Conservation (phyloP, 2,113 vertebrate species). For the Oostethus manadensis region DNA sequence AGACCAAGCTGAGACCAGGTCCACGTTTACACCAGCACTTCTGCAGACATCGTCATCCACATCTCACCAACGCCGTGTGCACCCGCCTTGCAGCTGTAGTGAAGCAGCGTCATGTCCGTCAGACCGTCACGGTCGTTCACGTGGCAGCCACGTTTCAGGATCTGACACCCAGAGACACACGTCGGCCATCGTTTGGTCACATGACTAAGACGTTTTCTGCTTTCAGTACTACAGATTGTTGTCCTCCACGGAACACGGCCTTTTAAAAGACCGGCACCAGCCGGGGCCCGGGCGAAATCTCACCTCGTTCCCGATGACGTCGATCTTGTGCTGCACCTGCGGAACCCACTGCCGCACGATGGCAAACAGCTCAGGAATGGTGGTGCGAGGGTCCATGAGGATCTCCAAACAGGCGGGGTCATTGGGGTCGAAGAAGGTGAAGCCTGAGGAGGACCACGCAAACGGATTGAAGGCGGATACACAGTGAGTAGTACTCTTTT, state of each 20-base stretch:
- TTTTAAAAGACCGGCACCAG: no score
- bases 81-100: constrained; percentile 91
- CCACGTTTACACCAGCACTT: neutral
- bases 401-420: constrained; percentile 87
- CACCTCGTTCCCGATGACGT: constrained; percentile 87
- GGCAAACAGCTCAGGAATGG: constrained; percentile 84
- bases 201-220: neutral
- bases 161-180: constrained; percentile 60
- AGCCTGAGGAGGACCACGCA: constrained; percentile 60
- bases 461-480: neutral
- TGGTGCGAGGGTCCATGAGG: constrained; percentile 80
- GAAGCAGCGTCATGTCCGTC: constrained; percentile 91
- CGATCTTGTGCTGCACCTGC: constrained; percentile 91
- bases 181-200: neutral
- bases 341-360: constrained; percentile 92
- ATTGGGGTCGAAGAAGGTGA: constrained; percentile 92
- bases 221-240: no score
- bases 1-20: neutral
- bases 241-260: no score
- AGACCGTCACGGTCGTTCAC: constrained; percentile 89
- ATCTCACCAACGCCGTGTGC: constrained; percentile 86
- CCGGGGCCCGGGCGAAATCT: neutral
- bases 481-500: neutral
- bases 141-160: constrained; percentile 87
- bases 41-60: no score